Base-by-base conservation (phyloP, 2,888 invertebrate genomes). In the Cephus runcator region DNA sequence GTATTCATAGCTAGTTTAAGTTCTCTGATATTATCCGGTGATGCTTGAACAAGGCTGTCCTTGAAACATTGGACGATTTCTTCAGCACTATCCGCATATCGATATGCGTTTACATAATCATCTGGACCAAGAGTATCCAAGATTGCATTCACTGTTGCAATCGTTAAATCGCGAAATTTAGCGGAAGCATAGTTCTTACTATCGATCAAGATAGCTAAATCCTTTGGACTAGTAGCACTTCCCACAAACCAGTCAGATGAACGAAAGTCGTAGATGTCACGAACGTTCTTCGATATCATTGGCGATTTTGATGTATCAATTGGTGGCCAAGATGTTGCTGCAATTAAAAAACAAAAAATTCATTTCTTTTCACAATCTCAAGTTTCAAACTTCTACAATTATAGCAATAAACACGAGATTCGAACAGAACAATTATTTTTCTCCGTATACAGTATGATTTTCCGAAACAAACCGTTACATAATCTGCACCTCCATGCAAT, bases 201-300 rank as follows among this genome's bases (percentile, higher is more conserved):
- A 90, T 99, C 99, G 77, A 99, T 92, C 76, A 99, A 93, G 84
- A 99, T 98, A 82, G 98, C 95, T 87, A 99, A 94, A 92, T 99
- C 99, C 92, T 99, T 99, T 0, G 99, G 98, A 80, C 98, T 98
- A 11, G 98, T 98, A 23, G 99, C 98, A 0, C 98, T 98, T 86
- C 98, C 97, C 15, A 99, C 97, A 92, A 99, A 99, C 99, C 99
- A 99, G 87, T 97, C 95, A 73, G 98, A 95, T 15, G 97, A 95
- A 68, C 99, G 95, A 90, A 98, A 99, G 93, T 99, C 99, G 93
- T 98, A 98, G 88, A 99, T 95, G 83, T 95, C 95, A 78, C 96
- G 94, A 84, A 94, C 96, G 89, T 96, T 97, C 87, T 95, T 93
- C 76, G 97, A 95, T 84, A 95, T 94, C 76, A 95, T 94, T 86